Evolutionary conservation across 53 echinoderm and acorn worm genomes (phyloP).

Genomic region (Luidia sarsii): DNA sequence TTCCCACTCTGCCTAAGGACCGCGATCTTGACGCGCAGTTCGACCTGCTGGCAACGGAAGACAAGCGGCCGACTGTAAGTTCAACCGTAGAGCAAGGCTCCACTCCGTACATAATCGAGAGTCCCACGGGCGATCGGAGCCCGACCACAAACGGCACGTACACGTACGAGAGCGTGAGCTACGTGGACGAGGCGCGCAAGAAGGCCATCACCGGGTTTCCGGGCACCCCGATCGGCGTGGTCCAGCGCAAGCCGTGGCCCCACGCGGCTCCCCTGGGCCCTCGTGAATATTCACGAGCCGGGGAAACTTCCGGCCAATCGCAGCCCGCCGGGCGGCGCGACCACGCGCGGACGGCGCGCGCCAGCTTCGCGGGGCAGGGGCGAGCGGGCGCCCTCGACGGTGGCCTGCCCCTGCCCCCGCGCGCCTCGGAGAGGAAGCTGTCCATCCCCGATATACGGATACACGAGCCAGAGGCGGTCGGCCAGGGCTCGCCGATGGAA

Average conservation of each 20-base stretch:
- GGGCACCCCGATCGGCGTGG: conserved; percentile 22
- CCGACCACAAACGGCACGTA: not conserved
- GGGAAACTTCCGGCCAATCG: conserved; percentile 32
- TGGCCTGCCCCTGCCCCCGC: not conserved
- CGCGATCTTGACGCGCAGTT: conserved; percentile 30
- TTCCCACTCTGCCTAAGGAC: conserved; percentile 20
- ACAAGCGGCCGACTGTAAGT: no score
- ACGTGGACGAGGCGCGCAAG: conserved; percentile 20
- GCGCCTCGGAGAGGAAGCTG: not conserved
- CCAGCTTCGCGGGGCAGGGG: not conserved
- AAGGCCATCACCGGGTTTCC: conserved; percentile 42
- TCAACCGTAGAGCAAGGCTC: no score
- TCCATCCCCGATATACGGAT: conserved; percentile 24
- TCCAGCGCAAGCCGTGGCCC: conserved; percentile 43
- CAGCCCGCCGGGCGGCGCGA: not conserved
- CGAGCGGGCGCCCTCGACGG: not conserved
- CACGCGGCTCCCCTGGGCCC: not conserved
- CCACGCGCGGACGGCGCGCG: not conserved
- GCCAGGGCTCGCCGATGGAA: not conserved
- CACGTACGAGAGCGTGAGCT: not conserved
- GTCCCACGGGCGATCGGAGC: no score
- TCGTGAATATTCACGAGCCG: conserved; percentile 9
- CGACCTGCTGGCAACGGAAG: not conserved
- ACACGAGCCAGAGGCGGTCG: not conserved
- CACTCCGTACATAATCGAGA: no score